phyloP scores from a whole-genome alignment of 2,797 vertebrate genomes.

The Emydoidea blandingii region DNA sequence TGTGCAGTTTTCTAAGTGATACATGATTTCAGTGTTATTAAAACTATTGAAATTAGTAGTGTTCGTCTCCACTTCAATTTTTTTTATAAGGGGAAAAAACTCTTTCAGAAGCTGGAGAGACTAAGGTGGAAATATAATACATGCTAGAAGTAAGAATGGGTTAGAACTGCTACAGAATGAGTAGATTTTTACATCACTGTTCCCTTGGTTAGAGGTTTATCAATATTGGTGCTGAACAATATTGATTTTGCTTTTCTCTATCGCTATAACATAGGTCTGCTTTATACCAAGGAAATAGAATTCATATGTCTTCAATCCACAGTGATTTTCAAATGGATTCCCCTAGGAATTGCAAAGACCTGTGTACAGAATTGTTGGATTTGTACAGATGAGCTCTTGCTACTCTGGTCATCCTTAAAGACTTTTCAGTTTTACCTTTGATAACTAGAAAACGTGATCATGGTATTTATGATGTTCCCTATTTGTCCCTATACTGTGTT shows the following conservation, averaged over 20 bases:
- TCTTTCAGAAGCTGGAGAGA: conserved; percentile 12
- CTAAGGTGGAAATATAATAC: neutral
- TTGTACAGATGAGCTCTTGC: conserved; percentile 23
- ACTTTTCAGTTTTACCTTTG: neutral
- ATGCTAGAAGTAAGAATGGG: neutral
- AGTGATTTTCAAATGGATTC: conserved; percentile 34
- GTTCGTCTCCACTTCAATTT: neutral
- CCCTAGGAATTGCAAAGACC: conserved; percentile 14
- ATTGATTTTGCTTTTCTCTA: conserved; percentile 36
- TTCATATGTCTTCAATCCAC: neutral
- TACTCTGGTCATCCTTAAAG: neutral
- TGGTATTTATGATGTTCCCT: conserved; percentile 9
- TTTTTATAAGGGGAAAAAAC: neutral
- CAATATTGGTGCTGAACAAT: conserved; percentile 18
- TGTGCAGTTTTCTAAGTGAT: neutral
- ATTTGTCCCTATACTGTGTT: neutral
- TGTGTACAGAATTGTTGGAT: neutral
- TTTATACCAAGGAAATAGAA: neutral
- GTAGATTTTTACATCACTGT: conserved; percentile 16
- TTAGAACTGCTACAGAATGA: neutral
- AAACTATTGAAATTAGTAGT: neutral
- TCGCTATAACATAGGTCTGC: conserved; percentile 10
- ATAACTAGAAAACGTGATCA: neutral
- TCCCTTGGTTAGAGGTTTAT: conserved; percentile 21
- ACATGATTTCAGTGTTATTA: neutral